Conservation (phyloP, 2,113 vertebrate species). For the Pterocles burchelli region DNA sequence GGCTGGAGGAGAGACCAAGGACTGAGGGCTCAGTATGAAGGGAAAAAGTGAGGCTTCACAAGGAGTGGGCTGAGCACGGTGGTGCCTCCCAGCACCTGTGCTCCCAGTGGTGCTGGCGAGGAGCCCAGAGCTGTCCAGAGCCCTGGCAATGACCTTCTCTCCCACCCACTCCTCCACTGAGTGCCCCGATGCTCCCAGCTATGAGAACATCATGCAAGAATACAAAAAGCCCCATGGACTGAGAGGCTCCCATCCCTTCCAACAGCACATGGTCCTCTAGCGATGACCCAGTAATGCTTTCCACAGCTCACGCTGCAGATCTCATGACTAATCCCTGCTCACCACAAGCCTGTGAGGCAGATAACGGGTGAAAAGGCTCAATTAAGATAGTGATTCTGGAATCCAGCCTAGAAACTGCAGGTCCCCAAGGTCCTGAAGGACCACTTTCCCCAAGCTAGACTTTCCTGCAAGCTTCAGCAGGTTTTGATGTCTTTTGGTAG, state of each 20-base stretch:
- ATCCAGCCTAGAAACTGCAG: not conserved
- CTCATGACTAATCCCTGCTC: slow-evolving; percentile 43
- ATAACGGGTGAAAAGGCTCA: not conserved
- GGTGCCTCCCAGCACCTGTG: not conserved
- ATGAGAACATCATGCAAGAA: not conserved
- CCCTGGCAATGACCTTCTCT: not conserved
- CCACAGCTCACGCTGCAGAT: not conserved
- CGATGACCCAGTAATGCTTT: not conserved
- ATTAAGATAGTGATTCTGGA: not conserved
- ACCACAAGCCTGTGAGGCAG: slow-evolving; percentile 5
- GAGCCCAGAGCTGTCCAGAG: not conserved
- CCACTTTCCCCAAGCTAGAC: not conserved
- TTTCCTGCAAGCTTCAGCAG: not conserved
- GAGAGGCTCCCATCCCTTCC: not conserved
- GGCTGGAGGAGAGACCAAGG: not conserved
- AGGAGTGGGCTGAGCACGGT: not conserved
- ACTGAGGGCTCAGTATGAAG: not conserved
- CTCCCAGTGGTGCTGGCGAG: not conserved
- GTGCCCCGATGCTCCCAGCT: not conserved
- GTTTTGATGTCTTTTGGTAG: not conserved
- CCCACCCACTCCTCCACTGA: not conserved
- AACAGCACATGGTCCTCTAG: not conserved
- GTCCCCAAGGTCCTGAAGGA: not conserved
- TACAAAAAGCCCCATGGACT: not conserved
- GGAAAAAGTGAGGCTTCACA: not conserved